Base-by-base conservation (phyloP, 2,113 vertebrate genomes). In the Pedetes capensis region DNA sequence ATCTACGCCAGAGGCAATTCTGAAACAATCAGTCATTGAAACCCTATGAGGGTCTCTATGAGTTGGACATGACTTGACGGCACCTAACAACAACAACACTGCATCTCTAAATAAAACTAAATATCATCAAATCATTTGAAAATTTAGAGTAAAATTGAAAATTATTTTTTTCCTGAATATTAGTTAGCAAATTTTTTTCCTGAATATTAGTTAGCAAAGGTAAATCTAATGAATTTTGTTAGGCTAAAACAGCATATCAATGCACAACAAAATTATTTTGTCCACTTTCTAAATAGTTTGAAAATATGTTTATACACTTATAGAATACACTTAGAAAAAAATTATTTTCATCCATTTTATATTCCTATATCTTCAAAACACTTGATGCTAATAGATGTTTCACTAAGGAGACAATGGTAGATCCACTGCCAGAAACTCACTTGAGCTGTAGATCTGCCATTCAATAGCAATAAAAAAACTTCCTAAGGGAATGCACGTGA, bases 201-300 rank as follows among this genome's bases (percentile, higher is more conserved):
- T 85, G n/a, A 55, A 87, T 79, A 57, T 79, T 69, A 55, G 89
- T 82, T 85, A 76, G 32, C 18, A 91, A 93, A 83, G 59, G 9
- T 37, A 80, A 68, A 23, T 13, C 29, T 95, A 79, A 63, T 13
- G 6, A 55, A 49, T 95, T 83, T 78, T 87, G 11, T 79, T 55
- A 68, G 34, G 7, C 37, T 79, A 72, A 69, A 16, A 47, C 34
- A 51, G 5, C 47, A 55, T 85, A 80, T 59, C 39, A 57, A 10
- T 55, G 20, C 3, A 80, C 12, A 81, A n/a, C 51, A 74, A 72
- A 78, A 78, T 92, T 69, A 17, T 17, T 55, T 61, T 37, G n/a
- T 66, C 9, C 34, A 82, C 72, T 92, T 92, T 64, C 55, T 66
- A 59, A 59, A 64, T n/a, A 85, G 6, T 86, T 81, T 42, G 6